Evolutionary conservation across 2,113 vertebrate genomes (phyloP).

Genomic region (Paracanthobrama guichenoti): DNA sequence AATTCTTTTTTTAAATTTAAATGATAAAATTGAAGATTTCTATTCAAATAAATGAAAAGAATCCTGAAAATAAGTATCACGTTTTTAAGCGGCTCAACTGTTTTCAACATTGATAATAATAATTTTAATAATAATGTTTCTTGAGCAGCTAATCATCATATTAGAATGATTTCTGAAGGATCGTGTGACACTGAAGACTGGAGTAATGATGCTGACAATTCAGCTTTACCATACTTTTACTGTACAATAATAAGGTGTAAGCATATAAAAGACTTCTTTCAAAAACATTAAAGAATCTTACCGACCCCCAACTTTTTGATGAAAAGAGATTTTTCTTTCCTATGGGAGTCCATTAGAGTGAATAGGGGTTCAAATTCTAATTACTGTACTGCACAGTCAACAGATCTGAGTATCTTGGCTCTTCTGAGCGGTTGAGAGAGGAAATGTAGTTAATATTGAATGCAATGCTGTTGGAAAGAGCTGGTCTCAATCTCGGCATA

Average conservation of each 20-base stretch:
- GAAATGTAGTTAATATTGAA: constrained; percentile 40
- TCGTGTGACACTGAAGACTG: not conserved
- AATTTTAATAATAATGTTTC: not conserved
- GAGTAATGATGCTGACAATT: not conserved
- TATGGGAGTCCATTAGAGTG: not conserved
- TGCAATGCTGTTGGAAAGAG: not conserved
- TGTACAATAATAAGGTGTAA: too few relatives aligned
- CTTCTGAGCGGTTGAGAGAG: not conserved
- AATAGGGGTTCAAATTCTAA: not conserved
- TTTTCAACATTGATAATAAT: not conserved
- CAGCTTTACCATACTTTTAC: not conserved
- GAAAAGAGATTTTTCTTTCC: not conserved
- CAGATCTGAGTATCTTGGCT: constrained; percentile 23
- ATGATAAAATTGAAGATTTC: not conserved
- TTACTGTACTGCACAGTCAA: constrained; percentile 5
- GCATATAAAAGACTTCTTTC: not conserved
- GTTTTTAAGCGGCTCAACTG: not conserved
- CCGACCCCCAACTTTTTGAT: not conserved
- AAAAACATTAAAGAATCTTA: not conserved
- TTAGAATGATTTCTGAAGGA: not conserved
- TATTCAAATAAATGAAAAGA: not conserved
- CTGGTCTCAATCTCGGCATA: not conserved
- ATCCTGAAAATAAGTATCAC: not conserved
- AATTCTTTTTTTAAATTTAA: not conserved
- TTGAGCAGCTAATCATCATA: not conserved